These are phyloP conservation scores for Gastracanthus pulcherrimus DNA, from an alignment of 2,888 invertebrate genomes.

Conservation along the genomic window DNA sequence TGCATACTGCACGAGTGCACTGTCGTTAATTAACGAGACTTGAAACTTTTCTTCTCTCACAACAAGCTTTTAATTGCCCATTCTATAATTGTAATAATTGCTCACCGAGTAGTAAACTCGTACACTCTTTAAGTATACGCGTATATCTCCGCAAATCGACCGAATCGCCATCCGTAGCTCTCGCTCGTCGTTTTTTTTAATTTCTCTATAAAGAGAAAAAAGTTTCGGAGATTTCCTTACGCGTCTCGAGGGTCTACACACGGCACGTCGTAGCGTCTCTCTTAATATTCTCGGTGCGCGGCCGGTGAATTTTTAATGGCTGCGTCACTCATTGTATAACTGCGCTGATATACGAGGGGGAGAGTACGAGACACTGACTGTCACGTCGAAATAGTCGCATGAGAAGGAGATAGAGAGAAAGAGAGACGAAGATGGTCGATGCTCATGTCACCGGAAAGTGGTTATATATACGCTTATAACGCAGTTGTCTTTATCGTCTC, in stretches of 20 bases:
- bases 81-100: conserved; percentile 30
- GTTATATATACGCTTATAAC: no score
- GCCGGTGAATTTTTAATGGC: conserved; percentile 68
- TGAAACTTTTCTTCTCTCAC: conserved; percentile 23
- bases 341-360: conserved; percentile 67
- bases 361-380: conserved; percentile 59
- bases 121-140: no score
- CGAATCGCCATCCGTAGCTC: neutral
- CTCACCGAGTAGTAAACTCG: no score
- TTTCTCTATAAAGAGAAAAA: conserved; percentile 1
- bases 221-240: conserved; percentile 35
- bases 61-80: conserved; percentile 32
- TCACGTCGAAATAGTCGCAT: conserved; percentile 68
- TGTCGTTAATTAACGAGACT: conserved; percentile 1
- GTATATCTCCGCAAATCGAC: neutral
- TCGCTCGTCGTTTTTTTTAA: neutral
- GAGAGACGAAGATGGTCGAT: no score
- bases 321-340: conserved; percentile 71
- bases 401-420: conserved; percentile 52
- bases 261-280: neutral
- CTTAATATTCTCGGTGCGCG: conserved; percentile 28
- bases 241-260: neutral
- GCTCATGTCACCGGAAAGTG: no score
- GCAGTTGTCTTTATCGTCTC: neutral
- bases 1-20: no score